Conservation (phyloP, 2,888 invertebrate genomes). For the Drosophila imparisetae region DNA sequence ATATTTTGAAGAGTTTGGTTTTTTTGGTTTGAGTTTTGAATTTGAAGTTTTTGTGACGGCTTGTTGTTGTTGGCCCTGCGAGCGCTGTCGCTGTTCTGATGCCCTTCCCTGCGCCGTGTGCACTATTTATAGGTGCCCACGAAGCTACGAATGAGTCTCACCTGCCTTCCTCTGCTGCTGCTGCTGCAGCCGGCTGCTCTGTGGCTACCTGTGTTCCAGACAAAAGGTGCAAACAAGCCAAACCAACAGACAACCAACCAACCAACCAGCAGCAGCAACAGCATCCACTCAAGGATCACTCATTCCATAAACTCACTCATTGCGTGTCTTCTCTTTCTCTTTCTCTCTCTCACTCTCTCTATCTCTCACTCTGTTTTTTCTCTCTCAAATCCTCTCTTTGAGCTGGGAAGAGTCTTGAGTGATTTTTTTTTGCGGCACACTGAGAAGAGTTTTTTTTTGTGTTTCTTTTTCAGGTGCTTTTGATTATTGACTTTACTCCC, state of each 20-base stretch:
- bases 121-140: conserved; percentile 77
- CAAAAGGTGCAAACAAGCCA: conserved; percentile 68
- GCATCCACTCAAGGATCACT: conserved; percentile 49
- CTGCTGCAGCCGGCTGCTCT: conserved; percentile 9
- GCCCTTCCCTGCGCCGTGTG: conserved; percentile 82
- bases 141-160: conserved; percentile 49
- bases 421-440: conserved; percentile 21
- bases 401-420: conserved; percentile 30
- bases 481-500: conserved; percentile 38
- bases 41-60: conserved; percentile 5
- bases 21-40: conserved; percentile 5
- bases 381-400: conserved; percentile 8
- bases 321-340: conserved; percentile 10
- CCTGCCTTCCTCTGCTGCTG: conserved; percentile 41
- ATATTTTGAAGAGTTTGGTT: conserved; percentile 37
- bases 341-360: conserved; percentile 4
- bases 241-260: conserved; percentile 30
- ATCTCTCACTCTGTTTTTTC: conserved; percentile 10
- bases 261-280: conserved; percentile 31
- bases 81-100: conserved; percentile 83
- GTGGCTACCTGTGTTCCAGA: conserved; percentile 56
- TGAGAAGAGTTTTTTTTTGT: conserved; percentile 31
- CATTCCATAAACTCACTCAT: conserved; percentile 29
- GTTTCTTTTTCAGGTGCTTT: conserved; percentile 40
- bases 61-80: conserved; percentile 66